phyloP scores from a whole-genome alignment of 2,113 vertebrate species.

The Nibea albiflora region DNA sequence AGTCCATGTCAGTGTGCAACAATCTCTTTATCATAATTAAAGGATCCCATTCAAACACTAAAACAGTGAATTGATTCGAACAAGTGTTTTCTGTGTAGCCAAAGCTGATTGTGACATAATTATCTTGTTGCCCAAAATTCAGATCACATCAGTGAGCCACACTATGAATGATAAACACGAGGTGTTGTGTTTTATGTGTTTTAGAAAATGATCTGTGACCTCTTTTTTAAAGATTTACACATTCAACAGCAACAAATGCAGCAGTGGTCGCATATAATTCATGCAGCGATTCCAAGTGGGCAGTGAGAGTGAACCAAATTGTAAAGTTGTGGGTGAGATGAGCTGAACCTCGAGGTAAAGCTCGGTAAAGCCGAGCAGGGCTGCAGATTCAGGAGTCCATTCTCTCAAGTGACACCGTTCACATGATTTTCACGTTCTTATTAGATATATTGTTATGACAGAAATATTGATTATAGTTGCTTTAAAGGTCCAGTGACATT shows the following conservation, averaged over 20 bases:
- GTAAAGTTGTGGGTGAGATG: background rate
- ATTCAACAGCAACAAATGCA: no score
- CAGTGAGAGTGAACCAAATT: background rate
- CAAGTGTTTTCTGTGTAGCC: no score
- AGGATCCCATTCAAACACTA: background rate
- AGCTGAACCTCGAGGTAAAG: background rate
- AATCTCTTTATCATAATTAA: background rate
- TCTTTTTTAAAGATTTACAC: no score
- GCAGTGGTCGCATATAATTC: no score
- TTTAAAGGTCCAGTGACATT: background rate
- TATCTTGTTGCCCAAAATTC: no score
- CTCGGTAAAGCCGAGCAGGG: background rate
- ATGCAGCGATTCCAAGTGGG: no score
- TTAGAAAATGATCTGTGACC: no score
- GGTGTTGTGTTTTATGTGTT: no score
- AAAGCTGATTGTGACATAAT: no score
- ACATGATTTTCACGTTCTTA: background rate
- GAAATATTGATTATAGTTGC: background rate
- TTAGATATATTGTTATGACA: background rate
- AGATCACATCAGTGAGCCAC: no score
- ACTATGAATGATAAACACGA: no score
- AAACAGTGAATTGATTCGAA: background rate
- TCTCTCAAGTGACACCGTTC: background rate
- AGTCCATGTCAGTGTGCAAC: background rate
- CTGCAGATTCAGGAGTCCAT: background rate